Evolutionary conservation across 2,113 vertebrate genomes (phyloP), one percentile per base, ranked within the genome.

Genomic region (Danionella cerebrum): DNA sequence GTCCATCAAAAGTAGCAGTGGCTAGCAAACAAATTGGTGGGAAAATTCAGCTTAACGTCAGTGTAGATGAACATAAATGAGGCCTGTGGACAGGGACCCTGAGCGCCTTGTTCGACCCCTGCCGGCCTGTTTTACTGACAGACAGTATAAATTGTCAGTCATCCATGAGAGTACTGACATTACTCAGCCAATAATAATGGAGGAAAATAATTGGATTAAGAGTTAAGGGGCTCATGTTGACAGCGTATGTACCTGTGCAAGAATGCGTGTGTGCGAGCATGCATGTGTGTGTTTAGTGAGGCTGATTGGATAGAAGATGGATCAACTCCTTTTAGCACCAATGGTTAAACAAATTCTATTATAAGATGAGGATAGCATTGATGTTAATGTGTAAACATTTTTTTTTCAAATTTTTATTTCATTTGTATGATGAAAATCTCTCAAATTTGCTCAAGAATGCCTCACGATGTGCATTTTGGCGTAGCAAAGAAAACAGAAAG

Each of bases 41-140:
- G 53, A 55, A 72, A 65, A 60, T 72, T 76, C 31, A 33, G 66
- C 44, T 36, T 47, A 58, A 72, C 69, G 60, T 75, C 69, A 47
- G n/a, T n/a, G 39, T 44, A 73, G 76, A 75, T 78, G 72, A 78
- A 75, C 73, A 72, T 72, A 72, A 75, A 78, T 75, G 70, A 75
- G 51, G 44, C 44, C 19, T 36, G 16, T 27, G 4, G 55, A 51
- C 21, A 25, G 38, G 33, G 24, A 36, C 63, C 63, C 33, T 29
- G 45, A 36, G 72, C 70, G 16, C 66, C 21, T n/a, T 45, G 57
- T 19, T 53, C n/a, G 13, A 27, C 3, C 44, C 36, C 19, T 22
- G 67, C 18, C 12, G 33, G n/a, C 29, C 29, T 41, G 19, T 25
- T 65, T 13, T 45, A 22, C 19, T 55, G 42, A 65, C 27, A 74